Conservation (phyloP, 2,113 vertebrate species). For the Protomyctophum bolini region DNA sequence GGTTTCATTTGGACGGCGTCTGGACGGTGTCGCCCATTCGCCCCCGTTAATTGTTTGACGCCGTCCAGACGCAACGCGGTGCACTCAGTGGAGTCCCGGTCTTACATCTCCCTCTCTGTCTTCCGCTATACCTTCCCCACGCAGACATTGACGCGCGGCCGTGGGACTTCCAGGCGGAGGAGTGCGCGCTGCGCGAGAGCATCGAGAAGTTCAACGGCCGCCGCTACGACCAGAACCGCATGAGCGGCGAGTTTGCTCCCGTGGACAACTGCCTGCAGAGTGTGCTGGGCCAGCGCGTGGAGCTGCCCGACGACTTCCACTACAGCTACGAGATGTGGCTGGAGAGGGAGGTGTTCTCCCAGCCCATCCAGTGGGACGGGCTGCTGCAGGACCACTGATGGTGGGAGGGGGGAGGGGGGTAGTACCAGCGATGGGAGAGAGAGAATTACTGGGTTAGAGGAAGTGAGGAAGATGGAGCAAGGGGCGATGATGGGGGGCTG, state of each 20-base stretch:
- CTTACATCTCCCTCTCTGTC: not conserved
- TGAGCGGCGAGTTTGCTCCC: conserved; percentile 85
- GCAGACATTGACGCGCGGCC: conserved; percentile 95
- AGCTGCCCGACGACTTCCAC: conserved; percentile 92
- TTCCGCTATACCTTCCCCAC: not conserved
- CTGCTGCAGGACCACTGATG: conserved; percentile 81
- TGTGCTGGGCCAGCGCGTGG: conserved; percentile 89
- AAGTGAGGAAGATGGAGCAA: not conserved
- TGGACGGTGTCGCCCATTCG: too few species aligned
- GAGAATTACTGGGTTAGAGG: not conserved
- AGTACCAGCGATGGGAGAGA: not conserved
- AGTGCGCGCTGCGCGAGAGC: conserved; percentile 92
- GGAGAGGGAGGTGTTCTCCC: conserved; percentile 95
- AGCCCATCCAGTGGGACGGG: conserved; percentile 97
- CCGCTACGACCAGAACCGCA: conserved; percentile 86
- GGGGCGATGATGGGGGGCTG: not conserved
- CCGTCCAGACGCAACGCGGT: too few species aligned
- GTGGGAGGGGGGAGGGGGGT: not conserved
- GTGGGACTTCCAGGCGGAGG: conserved; percentile 98
- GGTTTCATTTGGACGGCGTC: too few species aligned
- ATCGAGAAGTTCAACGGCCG: conserved; percentile 95
- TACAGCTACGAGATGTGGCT: conserved; percentile 97
- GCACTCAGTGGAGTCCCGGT: too few species aligned
- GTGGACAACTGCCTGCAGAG: conserved; percentile 99
- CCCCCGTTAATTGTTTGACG: too few species aligned